A percentile compares a stretch with the other conserved stretches of the same genome.
Conservation (phyloP, 2,888 invertebrate species). For the Chouioia cunea region DNA sequence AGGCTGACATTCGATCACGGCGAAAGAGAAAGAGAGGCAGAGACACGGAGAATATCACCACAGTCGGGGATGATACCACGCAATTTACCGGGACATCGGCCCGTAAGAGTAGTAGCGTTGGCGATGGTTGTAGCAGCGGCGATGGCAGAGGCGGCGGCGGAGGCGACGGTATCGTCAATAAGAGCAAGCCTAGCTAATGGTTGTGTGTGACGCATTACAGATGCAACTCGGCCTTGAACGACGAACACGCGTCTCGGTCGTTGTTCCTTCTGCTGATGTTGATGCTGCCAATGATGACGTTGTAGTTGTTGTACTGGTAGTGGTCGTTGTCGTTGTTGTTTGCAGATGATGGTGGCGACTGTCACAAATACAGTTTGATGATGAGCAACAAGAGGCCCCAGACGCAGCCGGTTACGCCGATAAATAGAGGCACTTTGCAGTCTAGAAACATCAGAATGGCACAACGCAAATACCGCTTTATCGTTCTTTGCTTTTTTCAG, state of each 20-base stretch:
- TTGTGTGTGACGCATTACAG: constrained; percentile 40
- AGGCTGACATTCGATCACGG: constrained; percentile 22
- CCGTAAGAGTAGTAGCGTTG: constrained; percentile 66
- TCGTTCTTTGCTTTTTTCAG: constrained; percentile 51
- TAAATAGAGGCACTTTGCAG: constrained; percentile 80
- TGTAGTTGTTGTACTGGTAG: not conserved
- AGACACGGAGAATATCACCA: not conserved
- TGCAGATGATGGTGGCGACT: constrained; percentile 53
- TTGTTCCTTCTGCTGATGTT: not conserved
- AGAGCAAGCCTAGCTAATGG: constrained; percentile 38
- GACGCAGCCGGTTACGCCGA: constrained; percentile 90
- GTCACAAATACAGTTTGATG: constrained; percentile 78
- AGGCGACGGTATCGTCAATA: constrained; percentile 31
- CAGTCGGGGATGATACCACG: constrained; percentile 51
- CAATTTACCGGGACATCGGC: constrained; percentile 53
- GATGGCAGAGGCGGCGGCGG: constrained; percentile 5
- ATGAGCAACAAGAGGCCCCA: constrained; percentile 85
- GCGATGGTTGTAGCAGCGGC: constrained; percentile 62
- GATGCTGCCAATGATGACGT: constrained; percentile 6
- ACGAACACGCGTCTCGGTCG: constrained; percentile 43
- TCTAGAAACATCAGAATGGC: constrained; percentile 68
- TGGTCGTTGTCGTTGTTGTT: constrained; percentile 1
- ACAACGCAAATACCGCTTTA: constrained; percentile 61
- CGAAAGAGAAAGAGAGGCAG: not conserved
- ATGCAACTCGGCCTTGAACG: constrained; percentile 45